Base-by-base conservation (phyloP, 92 coral and sea anemone species). In the Blastomussa wellsi region DNA sequence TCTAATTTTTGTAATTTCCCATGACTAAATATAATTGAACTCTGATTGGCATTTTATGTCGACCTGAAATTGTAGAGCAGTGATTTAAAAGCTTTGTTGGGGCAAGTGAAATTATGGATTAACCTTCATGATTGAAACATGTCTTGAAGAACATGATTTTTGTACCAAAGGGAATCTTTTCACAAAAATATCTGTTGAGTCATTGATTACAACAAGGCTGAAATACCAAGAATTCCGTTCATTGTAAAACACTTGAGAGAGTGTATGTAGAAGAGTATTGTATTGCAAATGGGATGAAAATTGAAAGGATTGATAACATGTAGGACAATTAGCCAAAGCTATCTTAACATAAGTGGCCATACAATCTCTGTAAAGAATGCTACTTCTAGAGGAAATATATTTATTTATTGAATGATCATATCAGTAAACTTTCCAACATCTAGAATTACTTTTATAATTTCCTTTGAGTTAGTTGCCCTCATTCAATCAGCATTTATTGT, bases 241-340 rank as follows among this genome's bases (percentile, higher is more conserved):
- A 82, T 82, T 57, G 42, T 55, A n/a, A 52, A n/a, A 44, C 72
- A 72, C 79, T 73, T 31, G 5, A 44, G 74, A 62, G 32, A 35
- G 42, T 59, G 73, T 31, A 74, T 60, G 77, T 37, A 29, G 37
- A 51, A 41, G 28, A 74, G 57, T 74, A 83, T 83, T 83, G 74
- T 74, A 16, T 74, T 83, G 87, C 87, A 83, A 83, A 83, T 83
- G 73, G 57, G 80, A 35, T 44, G 42, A 29, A 44, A 83, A 75
- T 60, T 74, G 87, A 81, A 52, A 67, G 35, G 74, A 19, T 35
- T 41, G 41, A 33, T 70, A 52, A 83, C 44, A 22, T 57, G 37
- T 33, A 59, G 33, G 38, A 16, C 32, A 82, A 74, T 41, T 62
- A 74, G 64, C 2, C n/a, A 35, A 83, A 44, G 71, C 64, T 44